phyloP scores from a whole-genome alignment of 2,113 vertebrate species.

The Gorsachius goisagi region DNA sequence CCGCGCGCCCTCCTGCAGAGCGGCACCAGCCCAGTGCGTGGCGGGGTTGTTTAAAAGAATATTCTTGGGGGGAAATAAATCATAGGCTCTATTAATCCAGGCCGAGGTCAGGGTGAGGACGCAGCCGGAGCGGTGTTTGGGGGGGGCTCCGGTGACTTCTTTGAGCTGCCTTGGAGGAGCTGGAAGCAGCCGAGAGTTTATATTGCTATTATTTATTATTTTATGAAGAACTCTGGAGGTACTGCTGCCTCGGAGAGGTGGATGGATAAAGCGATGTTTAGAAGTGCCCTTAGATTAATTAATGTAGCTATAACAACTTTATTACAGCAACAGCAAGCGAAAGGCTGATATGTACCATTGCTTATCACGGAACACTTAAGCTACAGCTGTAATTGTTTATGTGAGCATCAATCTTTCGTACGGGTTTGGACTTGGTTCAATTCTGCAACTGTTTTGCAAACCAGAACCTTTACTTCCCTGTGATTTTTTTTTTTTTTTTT shows the following conservation, averaged over 20 bases:
- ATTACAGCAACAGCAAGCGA: neutral
- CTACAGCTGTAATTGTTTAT: slow-evolving; percentile 19
- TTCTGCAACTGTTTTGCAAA: neutral
- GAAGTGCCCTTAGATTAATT: slow-evolving; percentile 34
- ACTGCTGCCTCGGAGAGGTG: neutral
- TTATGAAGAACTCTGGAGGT: neutral
- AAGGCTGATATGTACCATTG: slow-evolving; percentile 1
- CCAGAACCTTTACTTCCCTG: neutral
- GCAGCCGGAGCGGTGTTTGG: accelerated
- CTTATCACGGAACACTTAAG: slow-evolving; percentile 23
- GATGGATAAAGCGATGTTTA: neutral
- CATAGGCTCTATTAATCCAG: neutral
- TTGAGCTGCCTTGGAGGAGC: neutral
- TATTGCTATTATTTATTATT: neutral
- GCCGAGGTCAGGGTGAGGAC: neutral
- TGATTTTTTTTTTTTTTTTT: neutral
- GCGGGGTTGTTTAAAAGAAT: neutral
- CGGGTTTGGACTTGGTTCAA: neutral
- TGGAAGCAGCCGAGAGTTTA: neutral
- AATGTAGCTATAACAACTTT: slow-evolving; percentile 11
- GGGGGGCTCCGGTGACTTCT: accelerated
- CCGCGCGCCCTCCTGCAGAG: neutral
- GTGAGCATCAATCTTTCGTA: neutral
- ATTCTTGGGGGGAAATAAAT: neutral
- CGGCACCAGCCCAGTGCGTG: neutral